Conservation (phyloP, 2,113 vertebrate genomes). For the Nematolebias whitei region DNA sequence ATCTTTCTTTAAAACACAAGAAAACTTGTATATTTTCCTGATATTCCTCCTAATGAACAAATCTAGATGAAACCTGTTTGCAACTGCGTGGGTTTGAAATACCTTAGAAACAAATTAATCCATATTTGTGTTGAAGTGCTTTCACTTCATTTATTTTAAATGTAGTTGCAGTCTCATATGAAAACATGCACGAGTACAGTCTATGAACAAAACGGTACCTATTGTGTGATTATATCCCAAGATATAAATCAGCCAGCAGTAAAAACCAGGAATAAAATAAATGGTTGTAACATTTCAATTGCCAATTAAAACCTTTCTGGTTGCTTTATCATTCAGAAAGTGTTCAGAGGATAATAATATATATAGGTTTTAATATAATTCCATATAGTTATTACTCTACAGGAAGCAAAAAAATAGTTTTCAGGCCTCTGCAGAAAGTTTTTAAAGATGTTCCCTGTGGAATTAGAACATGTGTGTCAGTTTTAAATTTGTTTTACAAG, state of each 20-base stretch:
- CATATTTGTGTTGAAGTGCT: neutral
- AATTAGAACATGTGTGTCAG: slow-evolving; percentile 53
- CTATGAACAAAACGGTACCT: neutral
- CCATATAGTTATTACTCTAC: slow-evolving; percentile 6
- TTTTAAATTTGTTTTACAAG: slow-evolving; percentile 21
- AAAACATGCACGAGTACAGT: neutral
- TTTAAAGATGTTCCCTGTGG: slow-evolving; percentile 21
- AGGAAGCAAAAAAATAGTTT: slow-evolving; percentile 34
- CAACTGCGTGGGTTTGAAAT: no score
- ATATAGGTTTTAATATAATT: neutral
- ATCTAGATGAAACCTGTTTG: no score
- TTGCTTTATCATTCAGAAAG: no score
- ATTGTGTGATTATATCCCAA: neutral
- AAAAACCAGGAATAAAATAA: neutral
- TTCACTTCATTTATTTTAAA: neutral
- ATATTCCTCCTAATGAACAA: neutral
- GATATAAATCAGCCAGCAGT: neutral
- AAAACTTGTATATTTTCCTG: no score
- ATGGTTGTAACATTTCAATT: neutral
- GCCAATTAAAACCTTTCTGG: no score
- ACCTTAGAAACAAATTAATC: no score
- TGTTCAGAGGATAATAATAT: no score
- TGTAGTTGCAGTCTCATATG: neutral
- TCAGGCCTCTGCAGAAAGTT: neutral
- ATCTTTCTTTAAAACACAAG: no score